Evolutionary conservation across 1,140 invertebrate genomes (phyloP), one percentile per base, ranked within the genome.

Genomic region (Cherax quadricarinatus): DNA sequence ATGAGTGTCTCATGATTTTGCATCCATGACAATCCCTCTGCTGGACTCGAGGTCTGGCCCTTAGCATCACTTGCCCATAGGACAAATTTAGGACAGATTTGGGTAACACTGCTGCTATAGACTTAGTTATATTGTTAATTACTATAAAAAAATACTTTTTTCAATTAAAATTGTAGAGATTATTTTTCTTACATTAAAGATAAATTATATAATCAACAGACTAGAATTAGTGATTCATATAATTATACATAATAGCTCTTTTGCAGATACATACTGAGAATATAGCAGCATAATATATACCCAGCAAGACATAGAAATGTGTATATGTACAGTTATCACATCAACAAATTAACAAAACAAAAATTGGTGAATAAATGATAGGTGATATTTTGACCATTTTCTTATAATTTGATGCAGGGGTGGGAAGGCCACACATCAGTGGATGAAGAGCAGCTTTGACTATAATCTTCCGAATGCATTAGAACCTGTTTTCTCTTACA

Each of bases 121-220:
- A 60, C 78, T 88, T 86, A 49, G 57, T 21, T n/a, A 70, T 48
- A 73, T 49, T 57, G 80, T 80, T 53, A 24, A 73, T 41, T 86
- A 48, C 62, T 86, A 86, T 75, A 87, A 87, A 87, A 87, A 87
- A 87, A 41, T 87, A 73, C 85, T 70, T 87, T 87, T 14, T 18
- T 83, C 81, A 83, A 18, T 60, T 60, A 18, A 83, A 60, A 60
- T 83, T 57, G 51, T 30, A 10, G 81, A 83, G 80, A 82, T 82
- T 57, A 9, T 10, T 7, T 10, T 66, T 83, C 51, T 48, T 83
- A 83, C 30, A 60, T 51, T 83, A 83, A 83, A 83, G 24, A 21
- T 83, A 83, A 83, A 83, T 83, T 83, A 83, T 83, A 51, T 51
- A 83, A 83, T 83, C 57, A 53, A 57, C 51, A 83, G 81, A 83